phyloP scores from a whole-genome alignment of 1,140 invertebrate genomes.

The Tetragnatha versicolor region DNA sequence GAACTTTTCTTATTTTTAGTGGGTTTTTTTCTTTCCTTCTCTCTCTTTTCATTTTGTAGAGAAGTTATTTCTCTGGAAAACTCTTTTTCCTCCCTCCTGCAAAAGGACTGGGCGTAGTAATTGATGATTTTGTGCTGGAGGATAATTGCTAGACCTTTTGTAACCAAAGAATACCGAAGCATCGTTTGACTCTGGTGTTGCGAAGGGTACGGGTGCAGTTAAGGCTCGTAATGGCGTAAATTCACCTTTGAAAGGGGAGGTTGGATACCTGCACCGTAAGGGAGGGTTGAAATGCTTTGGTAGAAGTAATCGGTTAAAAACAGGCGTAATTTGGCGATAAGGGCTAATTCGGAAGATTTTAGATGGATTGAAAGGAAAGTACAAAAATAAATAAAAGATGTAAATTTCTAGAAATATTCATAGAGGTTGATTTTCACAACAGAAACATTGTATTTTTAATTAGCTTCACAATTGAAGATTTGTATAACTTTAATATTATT shows the following conservation, averaged over 20 bases:
- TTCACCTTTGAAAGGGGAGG: neutral
- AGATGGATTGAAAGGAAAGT: too few species aligned
- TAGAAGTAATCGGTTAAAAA: too few species aligned
- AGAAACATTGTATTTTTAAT: too few species aligned
- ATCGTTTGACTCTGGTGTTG: constrained; percentile 15
- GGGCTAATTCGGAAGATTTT: too few species aligned
- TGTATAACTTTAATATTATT: too few species aligned
- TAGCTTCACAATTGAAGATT: too few species aligned
- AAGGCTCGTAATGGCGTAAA: constrained; percentile 5
- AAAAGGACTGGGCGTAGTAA: constrained; percentile 7
- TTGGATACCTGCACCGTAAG: too few species aligned
- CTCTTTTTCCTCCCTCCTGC: neutral
- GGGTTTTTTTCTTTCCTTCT: neutral
- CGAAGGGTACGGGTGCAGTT: constrained; percentile 3
- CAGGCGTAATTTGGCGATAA: too few species aligned
- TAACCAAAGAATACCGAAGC: constrained; percentile 29
- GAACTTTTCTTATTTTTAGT: constrained; percentile 18
- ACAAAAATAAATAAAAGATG: too few species aligned
- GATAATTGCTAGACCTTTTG: constrained; percentile 44
- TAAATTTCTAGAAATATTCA: too few species aligned
- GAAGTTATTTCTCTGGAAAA: constrained; percentile 38
- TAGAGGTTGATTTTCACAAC: too few species aligned
- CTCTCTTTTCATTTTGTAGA: constrained; percentile 19
- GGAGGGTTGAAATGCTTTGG: too few species aligned
- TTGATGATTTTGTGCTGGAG: constrained; percentile 35